Conservation (phyloP, 64 coral and sea anemone genomes). For the Catalaphyllia jardinei region DNA sequence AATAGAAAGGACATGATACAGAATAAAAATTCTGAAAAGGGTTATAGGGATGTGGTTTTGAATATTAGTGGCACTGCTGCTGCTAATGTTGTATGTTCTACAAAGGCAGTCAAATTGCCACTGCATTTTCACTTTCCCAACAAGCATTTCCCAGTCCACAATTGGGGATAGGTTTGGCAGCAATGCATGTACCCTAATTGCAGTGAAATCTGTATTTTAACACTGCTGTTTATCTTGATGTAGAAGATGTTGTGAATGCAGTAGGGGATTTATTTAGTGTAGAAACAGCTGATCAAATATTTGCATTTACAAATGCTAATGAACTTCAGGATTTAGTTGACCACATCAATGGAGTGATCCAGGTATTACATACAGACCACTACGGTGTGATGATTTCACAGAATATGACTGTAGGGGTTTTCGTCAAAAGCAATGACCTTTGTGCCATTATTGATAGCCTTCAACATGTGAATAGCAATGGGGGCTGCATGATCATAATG, state of each 20-base stretch:
- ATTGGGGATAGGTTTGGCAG: constrained; percentile 8
- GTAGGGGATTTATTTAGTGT: constrained; percentile 17
- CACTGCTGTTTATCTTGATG: constrained; percentile 55
- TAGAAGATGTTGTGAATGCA: constrained; percentile 49
- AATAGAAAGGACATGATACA: constrained; percentile 13
- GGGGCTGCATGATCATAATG: too few species aligned
- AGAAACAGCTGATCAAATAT: too few species aligned
- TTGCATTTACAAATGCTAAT: too few species aligned
- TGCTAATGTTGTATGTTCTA: too few species aligned
- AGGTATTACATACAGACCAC: too few species aligned
- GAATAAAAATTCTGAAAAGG: constrained; percentile 41
- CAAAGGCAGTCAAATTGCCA: background rate
- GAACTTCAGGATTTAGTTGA: too few species aligned
- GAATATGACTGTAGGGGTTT: too few species aligned
- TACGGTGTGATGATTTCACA: too few species aligned
- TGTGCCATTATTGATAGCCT: too few species aligned
- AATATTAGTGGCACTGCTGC: background rate
- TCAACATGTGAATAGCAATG: too few species aligned
- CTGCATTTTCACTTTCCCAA: background rate
- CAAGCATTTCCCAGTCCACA: background rate
- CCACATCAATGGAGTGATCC: too few species aligned
- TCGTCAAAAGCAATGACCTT: too few species aligned
- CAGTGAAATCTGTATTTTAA: background rate
- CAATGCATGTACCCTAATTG: constrained; percentile 46
- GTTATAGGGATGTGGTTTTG: constrained; percentile 23